Evolutionary conservation across 2,113 vertebrate species (phyloP), one percentile per base, ranked within the genome.

Genomic region (Strigops habroptila): DNA sequence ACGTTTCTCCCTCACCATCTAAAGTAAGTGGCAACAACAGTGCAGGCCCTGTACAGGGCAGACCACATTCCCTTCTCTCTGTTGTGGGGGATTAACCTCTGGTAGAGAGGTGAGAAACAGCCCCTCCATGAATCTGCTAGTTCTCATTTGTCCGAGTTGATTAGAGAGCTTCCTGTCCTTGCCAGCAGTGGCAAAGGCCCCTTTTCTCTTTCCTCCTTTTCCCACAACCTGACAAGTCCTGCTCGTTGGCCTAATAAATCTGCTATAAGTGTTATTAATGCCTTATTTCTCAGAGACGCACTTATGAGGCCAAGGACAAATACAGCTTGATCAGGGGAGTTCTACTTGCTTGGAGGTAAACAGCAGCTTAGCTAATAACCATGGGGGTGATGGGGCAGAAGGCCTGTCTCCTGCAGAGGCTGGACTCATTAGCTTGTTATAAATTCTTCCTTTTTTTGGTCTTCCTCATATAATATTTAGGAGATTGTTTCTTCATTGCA

Each of bases 31-130:
- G 30, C 3, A 6, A 9, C 19, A 23, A 30, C 15, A 82, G 13
- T 25, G 37, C 33, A 43, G 73, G 33, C 11, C 71, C 35, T n/a
- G 4, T 2, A 5, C 37, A 21, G 49, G 48, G 9, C 4, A 18
- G 28, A 11, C 24, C 19, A 19, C 4, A 0, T 71, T 63, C 31
- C 33, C 15, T 41, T 63, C 48, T 87, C 18, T 82, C 21, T 49
- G 28, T 46, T 44, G 3, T 2, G 0, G 33, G 39, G 43, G 21
- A 35, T 55, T n/a, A 37, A 33, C 0, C 0, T 59, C 35, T 62
- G 53, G 6, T 8, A 18, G 28, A 60, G 75, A 81, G 35, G 37
- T 65, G 73, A 27, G 60, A 44, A 81, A 52, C 62, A 79, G 33
- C 49, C 21, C 16, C 30, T 82, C 53, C 7, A 1, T 2, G 6